These are phyloP conservation scores for Caenorhabditis drosophilae DNA, from an alignment of 2,888 invertebrate species.

Conservation along the genomic window DNA sequence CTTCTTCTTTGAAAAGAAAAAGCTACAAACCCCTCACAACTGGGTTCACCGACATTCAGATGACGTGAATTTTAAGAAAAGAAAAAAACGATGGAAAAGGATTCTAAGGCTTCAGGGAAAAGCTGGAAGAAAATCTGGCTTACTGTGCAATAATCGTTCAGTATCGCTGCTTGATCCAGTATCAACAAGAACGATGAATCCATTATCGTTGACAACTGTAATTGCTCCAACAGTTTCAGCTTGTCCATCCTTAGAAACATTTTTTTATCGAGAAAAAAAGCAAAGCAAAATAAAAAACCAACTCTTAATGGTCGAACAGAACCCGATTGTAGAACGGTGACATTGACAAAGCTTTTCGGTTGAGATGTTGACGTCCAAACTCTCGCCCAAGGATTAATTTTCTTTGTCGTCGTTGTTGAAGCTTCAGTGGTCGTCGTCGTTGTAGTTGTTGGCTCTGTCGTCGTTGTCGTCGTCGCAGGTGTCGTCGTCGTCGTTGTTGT, in stretches of 20 bases:
- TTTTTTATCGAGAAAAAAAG: background rate
- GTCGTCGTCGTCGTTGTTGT: slow-evolving; percentile 31
- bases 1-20: no score
- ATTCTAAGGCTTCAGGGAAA: no score
- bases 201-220: slow-evolving; percentile 64
- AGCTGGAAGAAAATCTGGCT: no score
- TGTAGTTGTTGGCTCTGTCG: slow-evolving; percentile 18
- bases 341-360: slow-evolving; percentile 56
- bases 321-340: slow-evolving; percentile 63
- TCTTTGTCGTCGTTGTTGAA: slow-evolving; percentile 29
- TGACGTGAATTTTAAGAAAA: background rate
- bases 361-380: slow-evolving; percentile 62
- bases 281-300: slow-evolving; percentile 6
- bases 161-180: slow-evolving; percentile 63
- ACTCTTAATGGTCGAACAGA: slow-evolving; percentile 57
- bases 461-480: slow-evolving; percentile 34
- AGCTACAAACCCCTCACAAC: no score
- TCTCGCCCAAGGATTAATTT: slow-evolving; percentile 55
- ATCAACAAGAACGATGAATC: slow-evolving; percentile 60
- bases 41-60: no score
- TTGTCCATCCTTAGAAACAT: slow-evolving; percentile 55
- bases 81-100: slow-evolving; percentile 1
- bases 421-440: slow-evolving; percentile 27
- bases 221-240: slow-evolving; percentile 62
- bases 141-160: slow-evolving; percentile 61